Conservation (phyloP, 2,113 vertebrate genomes). For the Ageneiosus marmoratus region DNA sequence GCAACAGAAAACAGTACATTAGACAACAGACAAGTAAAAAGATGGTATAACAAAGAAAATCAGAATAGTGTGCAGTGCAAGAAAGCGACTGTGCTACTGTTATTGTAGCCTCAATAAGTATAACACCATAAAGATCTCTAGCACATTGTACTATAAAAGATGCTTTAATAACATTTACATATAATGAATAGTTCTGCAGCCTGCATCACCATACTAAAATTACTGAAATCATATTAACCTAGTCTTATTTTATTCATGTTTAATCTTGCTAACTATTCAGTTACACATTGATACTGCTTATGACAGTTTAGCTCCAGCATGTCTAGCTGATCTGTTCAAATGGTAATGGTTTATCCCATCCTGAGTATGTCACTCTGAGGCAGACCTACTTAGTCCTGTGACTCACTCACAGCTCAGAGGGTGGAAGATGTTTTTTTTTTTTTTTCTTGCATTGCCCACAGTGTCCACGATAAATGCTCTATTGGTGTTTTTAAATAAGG, state of each 20-base stretch:
- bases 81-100: not conserved
- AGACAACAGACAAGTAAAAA: not conserved
- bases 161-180: not conserved
- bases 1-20: not conserved
- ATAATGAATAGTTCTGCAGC: not conserved
- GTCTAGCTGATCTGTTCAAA: not conserved
- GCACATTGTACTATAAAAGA: not conserved
- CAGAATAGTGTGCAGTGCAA: not conserved
- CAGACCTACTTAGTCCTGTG: not conserved
- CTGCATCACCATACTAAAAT: not conserved
- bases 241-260: not conserved
- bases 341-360: not conserved
- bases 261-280: not conserved
- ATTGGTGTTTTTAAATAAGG: conserved; percentile 5
- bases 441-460: not conserved
- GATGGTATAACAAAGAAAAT: not conserved
- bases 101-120: not conserved
- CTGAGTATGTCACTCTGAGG: not conserved
- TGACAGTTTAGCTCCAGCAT: not conserved
- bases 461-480: not conserved
- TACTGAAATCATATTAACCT: not conserved
- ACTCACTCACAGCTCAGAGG: not conserved
- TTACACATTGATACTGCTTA: not conserved
- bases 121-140: not conserved
- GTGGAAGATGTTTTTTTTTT: not conserved